phyloP scores from a whole-genome alignment of 2,797 vertebrate genomes.

The Notolabrus celidotus region DNA sequence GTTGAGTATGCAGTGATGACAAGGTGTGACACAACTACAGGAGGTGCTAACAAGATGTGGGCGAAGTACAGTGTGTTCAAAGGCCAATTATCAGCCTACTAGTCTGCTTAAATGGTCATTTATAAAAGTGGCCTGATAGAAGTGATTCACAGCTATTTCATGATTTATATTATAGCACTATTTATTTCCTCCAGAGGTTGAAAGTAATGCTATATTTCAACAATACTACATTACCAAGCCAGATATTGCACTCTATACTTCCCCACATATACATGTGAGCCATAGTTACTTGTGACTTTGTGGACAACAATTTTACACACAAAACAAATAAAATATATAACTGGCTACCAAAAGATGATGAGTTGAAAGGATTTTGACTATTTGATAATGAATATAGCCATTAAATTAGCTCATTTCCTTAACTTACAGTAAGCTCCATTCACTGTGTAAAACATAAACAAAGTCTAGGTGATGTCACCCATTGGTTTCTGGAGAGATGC shows the following conservation, averaged over 20 bases:
- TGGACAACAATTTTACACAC: not conserved
- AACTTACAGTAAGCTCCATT: no score
- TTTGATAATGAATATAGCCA: no score
- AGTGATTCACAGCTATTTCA: not conserved
- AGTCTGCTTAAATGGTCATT: not conserved
- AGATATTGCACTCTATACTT: not conserved
- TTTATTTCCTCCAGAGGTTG: not conserved
- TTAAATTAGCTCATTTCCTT: no score
- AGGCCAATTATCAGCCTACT: slow-evolving; percentile 20
- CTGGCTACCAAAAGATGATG: no score
- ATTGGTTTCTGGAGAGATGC: no score
- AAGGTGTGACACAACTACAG: slow-evolving; percentile 28
- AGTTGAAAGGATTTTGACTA: no score
- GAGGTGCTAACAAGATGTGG: slow-evolving; percentile 31
- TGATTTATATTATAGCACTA: not conserved
- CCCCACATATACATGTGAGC: not conserved
- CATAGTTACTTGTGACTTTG: not conserved
- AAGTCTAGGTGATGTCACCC: no score
- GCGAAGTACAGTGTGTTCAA: slow-evolving; percentile 45
- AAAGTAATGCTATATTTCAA: not conserved
- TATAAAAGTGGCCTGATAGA: not conserved
- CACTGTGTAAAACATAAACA: no score
- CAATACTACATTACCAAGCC: not conserved
- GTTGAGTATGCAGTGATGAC: slow-evolving; percentile 14
- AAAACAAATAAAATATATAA: not conserved